Evolutionary conservation across 2,113 vertebrate species (phyloP).

Genomic region (Pseudorectes ferrugineus): DNA sequence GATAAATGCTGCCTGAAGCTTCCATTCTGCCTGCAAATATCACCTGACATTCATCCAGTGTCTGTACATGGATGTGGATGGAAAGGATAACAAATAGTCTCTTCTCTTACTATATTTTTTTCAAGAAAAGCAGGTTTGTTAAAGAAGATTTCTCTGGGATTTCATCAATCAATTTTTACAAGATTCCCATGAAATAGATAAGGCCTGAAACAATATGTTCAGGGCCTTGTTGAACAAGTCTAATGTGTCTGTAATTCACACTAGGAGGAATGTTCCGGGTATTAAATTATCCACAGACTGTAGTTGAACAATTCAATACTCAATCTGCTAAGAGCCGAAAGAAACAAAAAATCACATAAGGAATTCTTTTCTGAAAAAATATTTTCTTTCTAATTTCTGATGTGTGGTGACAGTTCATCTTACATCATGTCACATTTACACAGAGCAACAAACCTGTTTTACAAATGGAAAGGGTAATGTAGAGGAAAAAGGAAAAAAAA

Average conservation of each 20-base stretch:
- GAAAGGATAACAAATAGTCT: not conserved
- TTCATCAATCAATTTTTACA: slow-evolving; percentile 66
- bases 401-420: slow-evolving; percentile 40
- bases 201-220: slow-evolving; percentile 25
- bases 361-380: slow-evolving; percentile 60
- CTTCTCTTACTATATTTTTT: not conserved
- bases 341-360: slow-evolving; percentile 61
- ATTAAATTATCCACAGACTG: slow-evolving; percentile 66
- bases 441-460: slow-evolving; percentile 19
- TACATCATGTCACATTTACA: slow-evolving; percentile 47
- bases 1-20: not conserved
- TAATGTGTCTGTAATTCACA: slow-evolving; percentile 68
- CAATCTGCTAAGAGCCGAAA: slow-evolving; percentile 50
- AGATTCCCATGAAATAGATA: slow-evolving; percentile 63
- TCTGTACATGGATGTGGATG: not conserved
- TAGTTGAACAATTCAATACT: slow-evolving; percentile 61
- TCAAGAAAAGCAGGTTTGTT: not conserved
- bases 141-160: slow-evolving; percentile 47
- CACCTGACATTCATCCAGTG: not conserved
- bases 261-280: slow-evolving; percentile 14
- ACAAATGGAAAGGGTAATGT: not conserved
- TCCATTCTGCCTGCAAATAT: not conserved
- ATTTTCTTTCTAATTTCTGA: slow-evolving; percentile 68
- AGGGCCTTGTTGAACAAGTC: slow-evolving; percentile 47
- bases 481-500: not conserved